Base-by-base conservation (phyloP, 2,888 invertebrate species). In the Pachliopta kotzebuea region DNA sequence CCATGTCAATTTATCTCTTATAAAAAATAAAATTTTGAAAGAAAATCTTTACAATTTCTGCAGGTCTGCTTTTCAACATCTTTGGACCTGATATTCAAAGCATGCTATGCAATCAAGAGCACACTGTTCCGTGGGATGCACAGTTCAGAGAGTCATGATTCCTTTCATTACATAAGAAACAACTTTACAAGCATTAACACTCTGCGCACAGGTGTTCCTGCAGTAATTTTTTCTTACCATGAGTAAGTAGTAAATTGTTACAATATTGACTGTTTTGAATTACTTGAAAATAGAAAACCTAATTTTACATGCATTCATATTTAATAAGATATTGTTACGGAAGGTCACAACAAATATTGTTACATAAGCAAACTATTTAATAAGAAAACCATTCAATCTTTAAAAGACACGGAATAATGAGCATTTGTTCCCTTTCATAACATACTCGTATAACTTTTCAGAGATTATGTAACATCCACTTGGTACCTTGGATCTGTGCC, bases 61-160 rank as follows among this genome's bases (percentile, higher is more conserved):
- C 78, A 88, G 88, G 75, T 82, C 0, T 88, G 88, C 65, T 71
- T 84, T 24, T 71, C 75, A 0, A 76, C 74, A 21, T 65, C 70
- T 20, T 66, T 87, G 68, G 87, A 88, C 62, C 71, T 86, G 45
- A 75, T 88, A 70, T 87, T 81, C 67, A 73, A 71, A 31, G 72
- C 76, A 2, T 86, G 86, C 69, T 88, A 86, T 68, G 62, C 62
- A 7, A 63, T 87, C 18, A 65, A 72, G 58, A 82, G 70, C 55
- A 23, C 64, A 45, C 64, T 71, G 52, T 26, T 52, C 58, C 18
- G 63, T 11, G 23, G 52, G 2, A 37, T 26, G 11, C n/a, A 0
- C 9, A 69, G 66, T 11, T 64, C 63, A 2, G 58, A 65, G 8
- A 66, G 70, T 2, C 26, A 56, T 20, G 68, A 75, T 7, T 45